Conservation (phyloP, 2,113 vertebrate species). For the Hippopotamus amphibius region DNA sequence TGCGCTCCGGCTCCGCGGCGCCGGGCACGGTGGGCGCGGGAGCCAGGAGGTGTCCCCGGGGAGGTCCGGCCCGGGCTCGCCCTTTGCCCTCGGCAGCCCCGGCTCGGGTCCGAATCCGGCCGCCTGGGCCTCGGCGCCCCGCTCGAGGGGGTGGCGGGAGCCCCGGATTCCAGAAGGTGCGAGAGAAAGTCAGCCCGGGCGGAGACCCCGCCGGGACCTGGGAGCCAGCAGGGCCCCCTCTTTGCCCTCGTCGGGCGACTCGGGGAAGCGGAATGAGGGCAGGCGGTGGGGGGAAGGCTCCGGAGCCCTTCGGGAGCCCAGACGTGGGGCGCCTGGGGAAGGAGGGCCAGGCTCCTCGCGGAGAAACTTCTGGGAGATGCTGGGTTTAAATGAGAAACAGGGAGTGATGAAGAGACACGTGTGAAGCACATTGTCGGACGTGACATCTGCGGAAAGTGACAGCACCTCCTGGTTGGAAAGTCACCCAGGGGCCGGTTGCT, state of each 20-base stretch:
- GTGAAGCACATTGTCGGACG: neutral
- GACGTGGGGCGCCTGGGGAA: neutral
- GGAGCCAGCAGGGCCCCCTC: neutral
- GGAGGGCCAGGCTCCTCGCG: no score
- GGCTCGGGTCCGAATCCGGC: rapidly evolving
- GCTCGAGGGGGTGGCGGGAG: neutral
- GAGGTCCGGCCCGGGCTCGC: neutral
- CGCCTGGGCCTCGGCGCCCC: neutral
- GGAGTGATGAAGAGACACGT: neutral
- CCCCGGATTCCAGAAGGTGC: neutral
- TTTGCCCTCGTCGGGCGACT: neutral
- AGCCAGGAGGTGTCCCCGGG: rapidly evolving
- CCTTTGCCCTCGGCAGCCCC: neutral
- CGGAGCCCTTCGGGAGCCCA: neutral
- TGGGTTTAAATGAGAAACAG: neutral
- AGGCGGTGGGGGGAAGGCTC: rapidly evolving
- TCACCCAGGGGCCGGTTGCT: neutral
- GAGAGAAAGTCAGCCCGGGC: neutral
- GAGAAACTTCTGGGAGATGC: neutral
- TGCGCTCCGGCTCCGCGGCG: neutral
- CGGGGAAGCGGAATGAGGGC: no score
- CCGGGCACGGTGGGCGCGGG: neutral
- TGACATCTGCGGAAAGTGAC: neutral
- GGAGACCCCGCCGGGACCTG: neutral
- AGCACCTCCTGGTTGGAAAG: neutral